Base-by-base conservation (phyloP, 2,888 invertebrate species). In the Autographa gamma region DNA sequence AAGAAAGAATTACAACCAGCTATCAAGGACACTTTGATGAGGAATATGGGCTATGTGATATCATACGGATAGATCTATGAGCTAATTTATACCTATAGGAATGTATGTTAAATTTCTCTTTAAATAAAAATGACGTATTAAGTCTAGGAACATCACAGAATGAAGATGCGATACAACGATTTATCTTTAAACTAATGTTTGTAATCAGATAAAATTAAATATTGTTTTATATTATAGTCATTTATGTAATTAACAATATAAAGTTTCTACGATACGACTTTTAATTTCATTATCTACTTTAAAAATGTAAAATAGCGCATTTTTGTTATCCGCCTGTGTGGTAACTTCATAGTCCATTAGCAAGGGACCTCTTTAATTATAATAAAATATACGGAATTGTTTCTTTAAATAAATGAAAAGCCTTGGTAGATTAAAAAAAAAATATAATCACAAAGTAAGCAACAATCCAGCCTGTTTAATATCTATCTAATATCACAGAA, bases 11-110 rank as follows among this genome's bases (percentile, higher is more conserved):
- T 98, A 63, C 98, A 98, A 85, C 98, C 98, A 11, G 98, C 98
- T 54, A 98, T 98, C 68, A 98, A 98, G 88, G 98, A 98, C 86
- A 98, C 98, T 0, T 93, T 98, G 41, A 98, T 98, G 98, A 96
- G 97, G 77, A 98, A 98, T 88, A 97, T 98, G 97, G 98, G 98
- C 8, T 98, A 98, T 89, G 98, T 98, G 58, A 96, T 98, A 85
- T 98, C 98, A 69, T 98, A 98, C 89, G 98, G 98, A 74, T 97
- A 95, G 72, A 34, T 52, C 54, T 58, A 38, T 2, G 16, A 56
- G 41, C 6, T 38, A 52, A 16, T 52, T 69, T 56, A 69, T 58
- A 60, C 25, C 41, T n/a, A 60, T 34, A 61, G 31, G 7, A 43
- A 59, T 52, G n/a, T 43, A 48, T n/a, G 0, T n/a, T 8, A n/a